Evolutionary conservation across 35 echinoderm and acorn worm species (phyloP).

Genomic region (Patiria miniata): DNA sequence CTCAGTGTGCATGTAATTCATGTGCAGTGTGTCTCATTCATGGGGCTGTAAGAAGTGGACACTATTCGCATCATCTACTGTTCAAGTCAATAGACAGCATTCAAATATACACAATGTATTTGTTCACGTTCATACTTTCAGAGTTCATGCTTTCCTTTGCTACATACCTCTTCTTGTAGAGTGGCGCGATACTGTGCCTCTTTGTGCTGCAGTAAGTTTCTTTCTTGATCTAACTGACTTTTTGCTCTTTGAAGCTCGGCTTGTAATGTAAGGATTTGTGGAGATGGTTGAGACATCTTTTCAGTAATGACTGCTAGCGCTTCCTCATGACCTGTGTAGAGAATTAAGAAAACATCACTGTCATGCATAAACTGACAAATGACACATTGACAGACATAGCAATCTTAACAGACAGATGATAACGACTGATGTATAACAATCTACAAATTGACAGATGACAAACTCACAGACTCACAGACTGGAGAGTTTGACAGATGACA

Average conservation of each 20-base stretch:
- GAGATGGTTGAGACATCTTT: constrained; percentile 79
- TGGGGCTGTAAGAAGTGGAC: too few relatives aligned
- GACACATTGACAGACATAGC: background rate
- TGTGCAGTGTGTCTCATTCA: too few relatives aligned
- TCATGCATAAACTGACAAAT: background rate
- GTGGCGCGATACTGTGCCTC: constrained; percentile 72
- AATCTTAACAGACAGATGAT: background rate
- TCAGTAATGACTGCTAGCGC: constrained; percentile 60
- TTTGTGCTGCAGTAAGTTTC: constrained; percentile 59
- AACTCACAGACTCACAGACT: too few relatives aligned
- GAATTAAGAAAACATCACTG: background rate
- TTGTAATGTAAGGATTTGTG: constrained; percentile 60
- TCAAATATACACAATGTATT: too few relatives aligned
- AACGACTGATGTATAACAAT: background rate
- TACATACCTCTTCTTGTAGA: constrained; percentile 73
- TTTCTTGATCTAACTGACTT: constrained; percentile 74
- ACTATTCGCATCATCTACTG: too few relatives aligned
- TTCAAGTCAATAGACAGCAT: too few relatives aligned
- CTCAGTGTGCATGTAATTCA: too few relatives aligned
- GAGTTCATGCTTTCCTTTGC: background rate
- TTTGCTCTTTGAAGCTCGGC: constrained; percentile 64
- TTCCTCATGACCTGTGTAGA: constrained; percentile 72
- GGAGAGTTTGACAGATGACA: too few relatives aligned
- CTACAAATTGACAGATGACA: too few relatives aligned
- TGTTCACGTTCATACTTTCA: too few relatives aligned